phyloP scores from a whole-genome alignment of 2,888 invertebrate species.

The Heterodera filipjevi region DNA sequence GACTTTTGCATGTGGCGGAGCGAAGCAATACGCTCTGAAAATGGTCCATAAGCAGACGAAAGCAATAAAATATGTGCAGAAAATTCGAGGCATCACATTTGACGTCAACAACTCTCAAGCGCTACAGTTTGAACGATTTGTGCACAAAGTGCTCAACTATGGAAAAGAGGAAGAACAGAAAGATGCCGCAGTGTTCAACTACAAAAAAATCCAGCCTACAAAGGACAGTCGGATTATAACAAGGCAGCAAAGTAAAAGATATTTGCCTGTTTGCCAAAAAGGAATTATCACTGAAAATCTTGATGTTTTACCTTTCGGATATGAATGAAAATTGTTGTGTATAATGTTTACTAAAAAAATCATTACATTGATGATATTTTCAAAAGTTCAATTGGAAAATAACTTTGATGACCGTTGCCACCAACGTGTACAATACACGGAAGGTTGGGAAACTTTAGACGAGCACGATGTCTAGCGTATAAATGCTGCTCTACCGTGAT shows the following conservation, averaged over 20 bases:
- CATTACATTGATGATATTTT: background rate
- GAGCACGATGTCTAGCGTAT: no score
- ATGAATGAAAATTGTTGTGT: background rate
- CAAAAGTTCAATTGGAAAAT: background rate
- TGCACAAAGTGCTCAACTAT: background rate
- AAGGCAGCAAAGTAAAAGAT: background rate
- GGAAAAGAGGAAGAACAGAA: background rate
- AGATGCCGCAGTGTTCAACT: background rate
- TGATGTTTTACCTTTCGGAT: background rate
- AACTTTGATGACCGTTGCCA: background rate
- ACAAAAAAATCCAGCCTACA: no score
- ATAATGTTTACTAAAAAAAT: background rate
- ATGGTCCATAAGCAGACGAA: background rate
- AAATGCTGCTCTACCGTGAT: no score
- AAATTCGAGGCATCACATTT: conserved; percentile 12
- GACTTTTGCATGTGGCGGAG: background rate
- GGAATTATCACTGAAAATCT: background rate
- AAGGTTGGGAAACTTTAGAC: no score
- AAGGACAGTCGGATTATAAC: background rate
- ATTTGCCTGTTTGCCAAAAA: background rate
- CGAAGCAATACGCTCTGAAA: conserved; percentile 19
- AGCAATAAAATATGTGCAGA: background rate
- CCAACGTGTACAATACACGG: background rate
- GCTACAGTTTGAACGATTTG: conserved; percentile 5
- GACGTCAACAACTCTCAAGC: background rate